Evolutionary conservation across 2,113 vertebrate species (phyloP).

Genomic region (Ceyx melanurus): DNA sequence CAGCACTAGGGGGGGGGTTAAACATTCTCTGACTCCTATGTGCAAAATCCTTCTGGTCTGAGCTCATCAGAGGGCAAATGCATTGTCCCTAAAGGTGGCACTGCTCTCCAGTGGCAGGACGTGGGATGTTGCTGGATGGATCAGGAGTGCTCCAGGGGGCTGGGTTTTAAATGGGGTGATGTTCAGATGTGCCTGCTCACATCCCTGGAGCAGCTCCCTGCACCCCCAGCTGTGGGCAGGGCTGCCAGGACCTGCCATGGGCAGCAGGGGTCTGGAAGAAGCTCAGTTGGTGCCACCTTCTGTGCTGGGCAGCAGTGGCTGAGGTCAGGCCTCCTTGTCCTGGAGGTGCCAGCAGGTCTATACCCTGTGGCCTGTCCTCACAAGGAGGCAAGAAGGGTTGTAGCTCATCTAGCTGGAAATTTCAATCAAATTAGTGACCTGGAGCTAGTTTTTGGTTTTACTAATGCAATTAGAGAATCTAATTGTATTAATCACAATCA

Average conservation of each 20-base stretch:
- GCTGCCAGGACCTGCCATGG: background rate
- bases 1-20: accelerated
- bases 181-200: background rate
- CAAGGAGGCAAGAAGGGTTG: background rate
- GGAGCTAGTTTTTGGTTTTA: conserved; percentile 4
- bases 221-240: accelerated
- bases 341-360: accelerated
- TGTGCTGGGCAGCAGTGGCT: background rate
- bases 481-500: conserved; percentile 59
- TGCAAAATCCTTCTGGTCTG: accelerated
- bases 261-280: background rate
- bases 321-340: background rate
- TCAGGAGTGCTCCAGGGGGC: too few relatives aligned
- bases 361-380: accelerated
- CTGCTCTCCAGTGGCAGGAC: accelerated
- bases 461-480: conserved; percentile 49
- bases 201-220: background rate
- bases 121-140: accelerated
- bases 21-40: background rate
- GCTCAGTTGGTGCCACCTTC: background rate
- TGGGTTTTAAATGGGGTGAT: accelerated
- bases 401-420: conserved; percentile 16
- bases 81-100: accelerated
- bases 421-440: conserved; percentile 20
- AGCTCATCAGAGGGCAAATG: background rate